Base-by-base conservation (phyloP, 53 echinoderm and acorn worm genomes). In the Glandiceps talaboti region DNA sequence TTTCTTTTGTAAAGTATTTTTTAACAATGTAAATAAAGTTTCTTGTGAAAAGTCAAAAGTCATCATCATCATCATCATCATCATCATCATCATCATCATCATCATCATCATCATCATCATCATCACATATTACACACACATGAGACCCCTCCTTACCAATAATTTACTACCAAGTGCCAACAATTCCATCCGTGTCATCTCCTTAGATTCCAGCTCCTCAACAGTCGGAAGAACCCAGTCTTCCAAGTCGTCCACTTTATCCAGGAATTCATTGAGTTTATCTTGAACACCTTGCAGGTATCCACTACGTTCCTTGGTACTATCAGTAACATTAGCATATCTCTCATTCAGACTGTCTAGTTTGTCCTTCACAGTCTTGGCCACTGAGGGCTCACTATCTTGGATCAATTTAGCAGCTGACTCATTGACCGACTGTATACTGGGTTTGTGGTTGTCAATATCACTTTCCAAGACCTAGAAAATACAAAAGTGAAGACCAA, bases 141-240 rank as follows among this genome's bases (percentile, higher is more conserved):
- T n/a, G n/a, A n/a, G n/a, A n/a, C n/a, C n/a, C n/a, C n/a, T n/a
- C n/a, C 85, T 88, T 82, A 99, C 99, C 89, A 99, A 91, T 14
- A 99, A 83, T 73, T 78, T 87, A 75, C 89, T 91, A 27, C 99
- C 99, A 73, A 99, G 85, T 77, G 93, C 93, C 74, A 99, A 82
- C 0, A 99, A 79, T 32, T 94, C 99, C 90, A 93, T 89, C 29
- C 90, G 79, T 30, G 83, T 81, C 25, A 99, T 91, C 29, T 99
- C 99, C 80, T 88, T 93, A 30, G 99, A 89, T 31, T 91, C 91
- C 84, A 99, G 77, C 73, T 82, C 84, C 31, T 94, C 91, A 10
- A 99, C 93, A 85, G 89, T 91, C 25, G 99, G 99, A 73, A 99
- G 74, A 1, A 99, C 84, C 99, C 99, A 99, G 76, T 99, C 99